A percentile compares a stretch with the other conserved stretches of the same genome.
Evolutionary conservation across 2,797 vertebrate genomes (phyloP).

Genomic region (Spondyliosoma cantharus): DNA sequence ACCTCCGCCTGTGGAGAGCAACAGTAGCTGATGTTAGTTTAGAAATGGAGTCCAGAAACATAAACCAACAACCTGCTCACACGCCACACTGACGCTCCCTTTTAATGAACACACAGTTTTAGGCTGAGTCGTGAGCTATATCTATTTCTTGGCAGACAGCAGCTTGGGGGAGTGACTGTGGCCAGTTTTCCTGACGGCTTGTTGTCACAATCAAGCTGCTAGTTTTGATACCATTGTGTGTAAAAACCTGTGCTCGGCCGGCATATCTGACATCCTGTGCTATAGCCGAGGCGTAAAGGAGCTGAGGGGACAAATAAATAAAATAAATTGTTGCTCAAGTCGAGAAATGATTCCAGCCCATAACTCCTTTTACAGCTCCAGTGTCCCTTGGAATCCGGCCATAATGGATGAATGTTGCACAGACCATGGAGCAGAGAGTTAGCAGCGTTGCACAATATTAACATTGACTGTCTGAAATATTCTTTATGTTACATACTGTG

Average conservation of each 20-base stretch:
- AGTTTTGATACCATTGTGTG: background rate
- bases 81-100: too few species aligned
- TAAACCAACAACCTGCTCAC: too few species aligned
- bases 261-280: too few species aligned
- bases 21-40: too few species aligned
- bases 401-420: background rate
- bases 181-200: background rate
- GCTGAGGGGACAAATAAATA: background rate
- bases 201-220: background rate
- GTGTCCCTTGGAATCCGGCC: background rate
- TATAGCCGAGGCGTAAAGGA: background rate
- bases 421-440: too few species aligned
- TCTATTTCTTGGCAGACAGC: background rate
- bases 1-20: too few species aligned
- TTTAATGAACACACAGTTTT: too few species aligned
- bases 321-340: background rate
- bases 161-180: background rate
- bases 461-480: background rate
- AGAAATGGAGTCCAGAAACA: too few species aligned
- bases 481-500: too few species aligned
- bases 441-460: background rate
- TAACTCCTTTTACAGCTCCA: too few species aligned
- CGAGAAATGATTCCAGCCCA: constrained; percentile 2
- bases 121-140: background rate
- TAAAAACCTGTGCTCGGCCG: background rate